Conservation (phyloP, 2,888 invertebrate species). For the Brachypalpus laphriformis region DNA sequence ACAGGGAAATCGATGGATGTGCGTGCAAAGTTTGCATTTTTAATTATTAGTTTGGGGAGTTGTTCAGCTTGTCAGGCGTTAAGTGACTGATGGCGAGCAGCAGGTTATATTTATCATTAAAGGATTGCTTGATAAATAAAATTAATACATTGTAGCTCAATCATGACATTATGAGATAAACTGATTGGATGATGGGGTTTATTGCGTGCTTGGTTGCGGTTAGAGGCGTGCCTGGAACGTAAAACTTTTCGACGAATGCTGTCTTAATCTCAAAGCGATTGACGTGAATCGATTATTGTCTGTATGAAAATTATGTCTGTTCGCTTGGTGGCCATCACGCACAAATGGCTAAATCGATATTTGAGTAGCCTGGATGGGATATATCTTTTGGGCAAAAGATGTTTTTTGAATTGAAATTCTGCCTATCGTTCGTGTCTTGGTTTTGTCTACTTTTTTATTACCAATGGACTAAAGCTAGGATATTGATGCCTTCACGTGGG, state of each 20-base stretch:
- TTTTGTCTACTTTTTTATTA: no score
- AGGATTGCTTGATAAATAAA: slow-evolving; percentile 28
- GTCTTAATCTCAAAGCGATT: slow-evolving; percentile 37
- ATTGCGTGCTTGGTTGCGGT: slow-evolving; percentile 36
- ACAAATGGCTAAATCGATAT: slow-evolving; percentile 16
- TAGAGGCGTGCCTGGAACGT: slow-evolving; percentile 10
- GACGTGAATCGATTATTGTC: slow-evolving; percentile 42
- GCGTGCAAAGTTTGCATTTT: slow-evolving; percentile 48
- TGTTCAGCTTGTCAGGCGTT: slow-evolving; percentile 16
- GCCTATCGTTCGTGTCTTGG: no score
- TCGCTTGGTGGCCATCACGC: slow-evolving; percentile 18
- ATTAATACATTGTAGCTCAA: slow-evolving; percentile 33
- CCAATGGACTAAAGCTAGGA: no score
- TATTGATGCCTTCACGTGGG: no score
- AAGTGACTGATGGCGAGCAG: slow-evolving; percentile 18
- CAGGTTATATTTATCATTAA: slow-evolving; percentile 41
- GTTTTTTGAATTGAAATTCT: no score
- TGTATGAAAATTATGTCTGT: neutral
- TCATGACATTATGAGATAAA: slow-evolving; percentile 38
- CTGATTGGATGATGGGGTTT: slow-evolving; percentile 36
- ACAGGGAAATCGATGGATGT: neutral
- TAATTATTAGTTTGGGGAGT: neutral
- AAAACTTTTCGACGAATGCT: slow-evolving; percentile 1
- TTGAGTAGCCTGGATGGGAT: neutral
- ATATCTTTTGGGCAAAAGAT: no score